phyloP scores from a whole-genome alignment of 2,888 invertebrate species.

The Anagyrus pseudococci region DNA sequence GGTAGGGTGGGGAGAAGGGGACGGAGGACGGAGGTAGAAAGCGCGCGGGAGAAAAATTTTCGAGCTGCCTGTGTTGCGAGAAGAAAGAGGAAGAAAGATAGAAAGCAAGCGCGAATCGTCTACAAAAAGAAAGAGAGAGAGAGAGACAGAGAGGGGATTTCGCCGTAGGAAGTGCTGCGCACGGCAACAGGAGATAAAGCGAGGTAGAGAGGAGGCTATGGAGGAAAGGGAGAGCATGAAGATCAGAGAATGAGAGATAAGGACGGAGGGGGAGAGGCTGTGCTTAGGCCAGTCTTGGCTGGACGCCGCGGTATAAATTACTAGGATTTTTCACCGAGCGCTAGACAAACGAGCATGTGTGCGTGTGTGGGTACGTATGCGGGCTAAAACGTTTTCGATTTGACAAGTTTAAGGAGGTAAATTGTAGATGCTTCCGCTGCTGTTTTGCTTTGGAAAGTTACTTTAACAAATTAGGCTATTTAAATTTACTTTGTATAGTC shows the following conservation, averaged over 20 bases:
- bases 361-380: conserved; percentile 8
- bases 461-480: no score
- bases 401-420: conserved; percentile 21
- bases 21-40: not conserved
- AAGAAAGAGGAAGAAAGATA: conserved; percentile 16
- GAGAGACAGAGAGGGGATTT: not conserved
- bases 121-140: no score
- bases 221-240: not conserved
- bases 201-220: not conserved
- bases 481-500: no score
- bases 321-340: conserved; percentile 18
- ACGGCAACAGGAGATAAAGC: not conserved
- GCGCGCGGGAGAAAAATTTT: conserved; percentile 8
- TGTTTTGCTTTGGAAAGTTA: no score
- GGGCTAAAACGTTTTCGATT: conserved; percentile 8
- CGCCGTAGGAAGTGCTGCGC: conserved; percentile 3
- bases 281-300: conserved; percentile 2
- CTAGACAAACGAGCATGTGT: not conserved
- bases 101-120: no score
- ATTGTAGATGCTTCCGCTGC: not conserved
- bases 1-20: not conserved
- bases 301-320: conserved; percentile 31
- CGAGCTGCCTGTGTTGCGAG: not conserved
- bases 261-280: not conserved
- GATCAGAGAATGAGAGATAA: no score